Evolutionary conservation across 2,797 vertebrate genomes (phyloP).

Genomic region (Fringilla coelebs): DNA sequence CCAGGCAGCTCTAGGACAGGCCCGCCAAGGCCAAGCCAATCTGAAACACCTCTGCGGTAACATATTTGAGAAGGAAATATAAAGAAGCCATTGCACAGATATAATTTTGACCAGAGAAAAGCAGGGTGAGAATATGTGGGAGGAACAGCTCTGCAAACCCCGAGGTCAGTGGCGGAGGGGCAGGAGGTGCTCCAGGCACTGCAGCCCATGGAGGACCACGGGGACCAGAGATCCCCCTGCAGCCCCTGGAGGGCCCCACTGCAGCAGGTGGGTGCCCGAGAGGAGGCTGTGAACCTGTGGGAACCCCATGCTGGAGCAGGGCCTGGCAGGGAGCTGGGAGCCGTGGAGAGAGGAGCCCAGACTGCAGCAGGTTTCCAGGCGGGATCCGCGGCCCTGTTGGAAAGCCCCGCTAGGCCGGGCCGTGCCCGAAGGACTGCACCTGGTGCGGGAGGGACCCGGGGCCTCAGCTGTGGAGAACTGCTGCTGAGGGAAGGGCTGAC

Average conservation of each 20-base stretch:
- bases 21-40: background rate
- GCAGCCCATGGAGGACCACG: accelerated
- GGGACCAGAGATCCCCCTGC: background rate
- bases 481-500: background rate
- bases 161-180: background rate
- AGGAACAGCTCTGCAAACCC: background rate
- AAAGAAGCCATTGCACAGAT: accelerated
- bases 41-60: background rate
- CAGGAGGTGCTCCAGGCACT: background rate
- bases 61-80: background rate
- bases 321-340: background rate
- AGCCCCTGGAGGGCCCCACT: background rate
- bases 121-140: accelerated
- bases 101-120: background rate
- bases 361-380: background rate
- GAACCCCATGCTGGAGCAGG: background rate
- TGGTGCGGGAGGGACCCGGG: too few relatives aligned
- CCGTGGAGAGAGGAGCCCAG: background rate
- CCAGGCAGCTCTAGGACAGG: background rate
- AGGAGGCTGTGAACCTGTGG: background rate
- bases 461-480: background rate
- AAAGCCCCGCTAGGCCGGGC: background rate
- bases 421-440: background rate
- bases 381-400: background rate
- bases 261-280: background rate